phyloP scores from a whole-genome alignment of 2,888 invertebrate species.

The Hypselothyrea guttata region DNA sequence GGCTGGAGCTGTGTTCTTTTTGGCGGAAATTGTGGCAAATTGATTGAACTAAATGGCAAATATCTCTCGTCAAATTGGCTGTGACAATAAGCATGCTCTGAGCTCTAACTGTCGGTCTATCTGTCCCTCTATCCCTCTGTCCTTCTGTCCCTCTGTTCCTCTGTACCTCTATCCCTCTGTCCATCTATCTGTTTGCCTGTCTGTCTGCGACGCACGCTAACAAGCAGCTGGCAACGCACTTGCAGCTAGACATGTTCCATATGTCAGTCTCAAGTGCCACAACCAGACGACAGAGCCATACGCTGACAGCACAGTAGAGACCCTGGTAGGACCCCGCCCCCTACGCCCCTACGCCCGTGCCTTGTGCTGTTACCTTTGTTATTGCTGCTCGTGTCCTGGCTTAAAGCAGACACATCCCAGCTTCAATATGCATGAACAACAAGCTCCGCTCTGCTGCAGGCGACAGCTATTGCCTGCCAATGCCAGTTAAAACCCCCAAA shows the following conservation, averaged over 20 bases:
- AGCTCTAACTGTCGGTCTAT: neutral
- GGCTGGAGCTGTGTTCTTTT: constrained; percentile 17
- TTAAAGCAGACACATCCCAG: constrained; percentile 25
- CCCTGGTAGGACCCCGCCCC: neutral
- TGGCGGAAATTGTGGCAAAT: constrained; percentile 73
- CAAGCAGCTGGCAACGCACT: constrained; percentile 52
- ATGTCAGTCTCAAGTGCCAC: constrained; percentile 72
- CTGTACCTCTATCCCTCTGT: neutral
- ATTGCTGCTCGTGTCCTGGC: constrained; percentile 10
- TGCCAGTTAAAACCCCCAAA: constrained; percentile 27
- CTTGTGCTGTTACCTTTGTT: constrained; percentile 19
- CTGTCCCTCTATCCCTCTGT: neutral
- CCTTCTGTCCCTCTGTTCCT: neutral
- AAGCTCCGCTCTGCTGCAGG: constrained; percentile 5
- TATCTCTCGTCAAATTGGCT: constrained; percentile 71
- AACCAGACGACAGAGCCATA: constrained; percentile 60
- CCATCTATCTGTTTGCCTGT: neutral
- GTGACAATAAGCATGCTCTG: constrained; percentile 55
- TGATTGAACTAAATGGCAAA: constrained; percentile 76
- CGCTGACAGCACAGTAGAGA: neutral
- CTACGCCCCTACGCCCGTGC: constrained; percentile 27
- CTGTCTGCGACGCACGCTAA: constrained; percentile 26
- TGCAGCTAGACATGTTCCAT: constrained; percentile 66
- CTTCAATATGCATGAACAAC: constrained; percentile 40
- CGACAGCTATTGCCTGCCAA: constrained; percentile 34